Evolutionary conservation across 2,113 vertebrate species (phyloP), one percentile per base, ranked within the genome.

Genomic region (Sinosuthora webbiana): DNA sequence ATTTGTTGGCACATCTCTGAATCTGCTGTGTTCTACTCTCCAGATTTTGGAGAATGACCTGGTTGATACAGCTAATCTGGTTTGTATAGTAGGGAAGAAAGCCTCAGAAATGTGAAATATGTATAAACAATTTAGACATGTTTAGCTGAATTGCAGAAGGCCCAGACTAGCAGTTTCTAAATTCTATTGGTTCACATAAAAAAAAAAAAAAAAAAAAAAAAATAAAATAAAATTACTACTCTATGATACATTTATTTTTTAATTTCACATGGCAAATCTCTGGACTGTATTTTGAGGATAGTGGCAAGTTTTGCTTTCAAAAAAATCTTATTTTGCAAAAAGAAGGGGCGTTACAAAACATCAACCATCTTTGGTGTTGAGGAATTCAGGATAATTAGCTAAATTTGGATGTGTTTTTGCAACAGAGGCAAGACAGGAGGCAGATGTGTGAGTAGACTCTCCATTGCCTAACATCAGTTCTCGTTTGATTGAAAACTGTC

Each of bases 21-120:
- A 60, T 49, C 64, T 45, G 7, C 60, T 64, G 31, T 78, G 65
- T 77, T 47, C 13, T 1, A 6, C 31, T 68, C 89, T 60, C 69
- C 77, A 60, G 69, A 56, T 91, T 91, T 62, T 84, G 50, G 60
- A 89, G 73, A 60, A 56, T 33, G 64, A 87, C 86, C 64, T 5
- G 8, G 56, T 94, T 92, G 52, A 21, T 87, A 28, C 30, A 41
- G 64, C 63, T 70, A 52, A 35, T 94, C 70, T 89, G 67, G 53
- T 89, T 84, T 78, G 37, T 69, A 33, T 53, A 67, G 81, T 3
- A 42, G n/a, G 14, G 37, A 91, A 84, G 33, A 91, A 96, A 95
- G 91, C 91, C 94, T 95, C 93, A 95, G 87, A 91, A 95, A 95
- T 95, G 78, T 87, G 84, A 91, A 95, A 65, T 87, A 94, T 85